Evolutionary conservation across 2,797 vertebrate genomes (phyloP).

Genomic region (Pipistrellus pipistrellus): DNA sequence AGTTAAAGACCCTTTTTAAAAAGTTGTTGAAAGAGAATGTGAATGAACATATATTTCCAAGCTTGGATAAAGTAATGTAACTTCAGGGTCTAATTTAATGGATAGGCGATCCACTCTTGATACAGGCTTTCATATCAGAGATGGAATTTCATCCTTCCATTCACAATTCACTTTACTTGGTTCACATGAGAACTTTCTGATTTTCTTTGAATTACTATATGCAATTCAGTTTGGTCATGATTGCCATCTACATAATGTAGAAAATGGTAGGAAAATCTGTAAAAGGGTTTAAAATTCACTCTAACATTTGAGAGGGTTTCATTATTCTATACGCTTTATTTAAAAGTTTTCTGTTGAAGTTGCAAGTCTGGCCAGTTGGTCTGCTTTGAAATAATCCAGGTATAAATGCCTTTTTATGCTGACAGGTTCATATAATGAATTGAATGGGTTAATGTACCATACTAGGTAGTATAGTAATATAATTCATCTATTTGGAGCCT

Average conservation of each 20-base stretch:
- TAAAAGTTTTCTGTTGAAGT: conserved; percentile 37
- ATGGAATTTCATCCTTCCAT: conserved; percentile 20
- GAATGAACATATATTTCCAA: conserved; percentile 26
- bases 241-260: conserved; percentile 28
- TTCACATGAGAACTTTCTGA: conserved; percentile 42
- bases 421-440: conserved; percentile 38
- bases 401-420: conserved; percentile 29
- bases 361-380: conserved; percentile 2
- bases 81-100: conserved; percentile 46
- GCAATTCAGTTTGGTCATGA: conserved; percentile 6
- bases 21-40: conserved; percentile 50
- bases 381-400: conserved; percentile 54
- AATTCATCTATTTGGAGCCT: not conserved
- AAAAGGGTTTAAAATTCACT: conserved; percentile 9
- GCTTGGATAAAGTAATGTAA: not conserved
- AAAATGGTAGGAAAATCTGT: conserved; percentile 55
- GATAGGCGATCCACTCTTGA: not conserved
- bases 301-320: conserved; percentile 15
- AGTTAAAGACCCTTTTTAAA: conserved; percentile 22
- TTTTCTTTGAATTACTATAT: conserved; percentile 35
- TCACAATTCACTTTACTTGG: conserved; percentile 34
- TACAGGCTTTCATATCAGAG: conserved; percentile 13
- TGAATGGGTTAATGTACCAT: conserved; percentile 25
- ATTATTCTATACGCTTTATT: not conserved
- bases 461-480: conserved; percentile 2